Conservation (phyloP, 23 tunicate species). For the Pegea sp. region DNA sequence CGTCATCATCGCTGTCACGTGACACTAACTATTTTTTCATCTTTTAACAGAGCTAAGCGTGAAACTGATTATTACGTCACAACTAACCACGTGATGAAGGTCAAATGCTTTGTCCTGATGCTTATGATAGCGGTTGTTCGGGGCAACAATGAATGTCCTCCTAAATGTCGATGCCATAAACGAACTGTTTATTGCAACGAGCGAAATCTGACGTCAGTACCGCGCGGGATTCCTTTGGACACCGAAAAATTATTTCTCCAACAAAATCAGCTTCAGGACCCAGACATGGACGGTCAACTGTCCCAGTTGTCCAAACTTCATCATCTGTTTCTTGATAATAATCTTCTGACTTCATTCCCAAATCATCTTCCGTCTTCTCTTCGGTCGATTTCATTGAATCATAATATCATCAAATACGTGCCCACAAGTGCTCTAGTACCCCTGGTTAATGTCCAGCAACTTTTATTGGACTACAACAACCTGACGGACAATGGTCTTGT, state of each 20-base stretch:
- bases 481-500: conserved; percentile 17
- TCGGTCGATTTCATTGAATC: conserved; percentile 8
- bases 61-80: too few relatives aligned
- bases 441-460: conserved; percentile 8
- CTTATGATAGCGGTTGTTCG: too few relatives aligned
- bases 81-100: too few relatives aligned
- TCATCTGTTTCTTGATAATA: conserved; percentile 11
- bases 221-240: conserved; percentile 33
- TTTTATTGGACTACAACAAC: conserved; percentile 29
- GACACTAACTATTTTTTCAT: too few relatives aligned
- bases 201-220: conserved; percentile 12
- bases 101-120: too few relatives aligned
- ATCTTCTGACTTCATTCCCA: conserved; percentile 41
- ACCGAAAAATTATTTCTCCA: conserved; percentile 22
- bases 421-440: conserved; percentile 13
- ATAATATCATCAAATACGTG: conserved; percentile 23
- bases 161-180: conserved; percentile 29
- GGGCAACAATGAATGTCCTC: conserved; percentile 38
- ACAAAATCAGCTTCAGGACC: conserved; percentile 27
- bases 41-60: too few relatives aligned
- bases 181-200: conserved; percentile 33
- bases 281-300: conserved; percentile 10
- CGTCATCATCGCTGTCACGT: too few relatives aligned
- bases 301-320: conserved; percentile 6
- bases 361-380: conserved; percentile 10